Percentiles rank a stretch among this genome's conserved stretches.
phyloP scores from a whole-genome alignment of 2,888 invertebrate species.

The Thelaira solivaga region DNA sequence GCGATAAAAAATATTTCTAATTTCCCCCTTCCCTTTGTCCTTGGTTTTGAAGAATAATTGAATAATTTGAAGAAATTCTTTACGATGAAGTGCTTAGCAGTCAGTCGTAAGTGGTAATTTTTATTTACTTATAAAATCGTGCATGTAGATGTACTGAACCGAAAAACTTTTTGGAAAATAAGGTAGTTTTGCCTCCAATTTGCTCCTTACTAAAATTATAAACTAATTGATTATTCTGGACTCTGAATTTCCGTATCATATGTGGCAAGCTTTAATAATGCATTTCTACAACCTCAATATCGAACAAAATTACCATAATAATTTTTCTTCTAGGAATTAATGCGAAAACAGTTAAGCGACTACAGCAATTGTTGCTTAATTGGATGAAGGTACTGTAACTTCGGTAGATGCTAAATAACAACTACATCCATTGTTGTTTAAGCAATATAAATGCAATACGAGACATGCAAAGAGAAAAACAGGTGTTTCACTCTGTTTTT shows the following conservation, averaged over 20 bases:
- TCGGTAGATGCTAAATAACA: not conserved
- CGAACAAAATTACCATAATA: not conserved
- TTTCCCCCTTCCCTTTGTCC: too few species aligned
- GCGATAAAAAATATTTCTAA: not conserved
- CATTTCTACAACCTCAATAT: not conserved
- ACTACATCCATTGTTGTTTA: slow-evolving; percentile 21
- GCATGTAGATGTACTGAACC: too few species aligned
- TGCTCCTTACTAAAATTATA: too few species aligned
- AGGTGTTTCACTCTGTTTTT: not conserved
- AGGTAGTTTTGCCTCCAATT: too few species aligned
- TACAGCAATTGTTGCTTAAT: slow-evolving; percentile 35
- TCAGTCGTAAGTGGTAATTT: too few species aligned
- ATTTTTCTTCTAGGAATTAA: slow-evolving; percentile 34
- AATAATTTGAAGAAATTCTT: too few species aligned
- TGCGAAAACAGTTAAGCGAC: not conserved
- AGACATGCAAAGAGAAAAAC: not conserved
- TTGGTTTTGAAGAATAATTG: too few species aligned
- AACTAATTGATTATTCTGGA: too few species aligned
- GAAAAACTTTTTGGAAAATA: not conserved
- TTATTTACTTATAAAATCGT: too few species aligned
- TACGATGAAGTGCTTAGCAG: too few species aligned
- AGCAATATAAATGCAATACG: not conserved
- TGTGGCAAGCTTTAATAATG: slow-evolving; percentile 4
- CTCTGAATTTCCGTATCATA: not conserved
- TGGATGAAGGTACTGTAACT: not conserved